Conservation (phyloP, 2,888 invertebrate species). For the Galerucella calmariensis region DNA sequence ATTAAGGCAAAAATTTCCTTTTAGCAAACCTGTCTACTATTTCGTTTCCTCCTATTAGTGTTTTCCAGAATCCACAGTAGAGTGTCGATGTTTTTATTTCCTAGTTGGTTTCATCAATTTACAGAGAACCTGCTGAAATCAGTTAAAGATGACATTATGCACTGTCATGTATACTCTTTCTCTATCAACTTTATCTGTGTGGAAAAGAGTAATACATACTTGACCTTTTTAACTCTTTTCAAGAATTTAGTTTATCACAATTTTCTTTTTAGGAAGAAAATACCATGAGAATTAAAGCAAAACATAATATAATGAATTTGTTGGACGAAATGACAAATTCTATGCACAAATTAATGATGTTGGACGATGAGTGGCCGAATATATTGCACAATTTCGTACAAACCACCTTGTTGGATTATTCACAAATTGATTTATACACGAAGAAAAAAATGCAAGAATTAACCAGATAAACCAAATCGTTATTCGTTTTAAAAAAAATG, state of each 20-base stretch:
- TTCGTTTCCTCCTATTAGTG: too few relatives aligned
- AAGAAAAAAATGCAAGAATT: constrained; percentile 73
- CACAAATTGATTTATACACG: constrained; percentile 84
- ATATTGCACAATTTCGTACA: constrained; percentile 82
- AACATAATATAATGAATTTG: constrained; percentile 75
- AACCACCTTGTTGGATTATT: constrained; percentile 81
- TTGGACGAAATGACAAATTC: constrained; percentile 81
- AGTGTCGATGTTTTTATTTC: too few relatives aligned
- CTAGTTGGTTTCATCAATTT: too few relatives aligned
- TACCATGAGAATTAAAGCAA: constrained; percentile 79
- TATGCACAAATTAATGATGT: constrained; percentile 77
- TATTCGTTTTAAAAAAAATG: not conserved
- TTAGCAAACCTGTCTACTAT: too few relatives aligned
- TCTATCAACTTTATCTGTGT: too few relatives aligned
- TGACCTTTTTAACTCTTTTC: too few relatives aligned
- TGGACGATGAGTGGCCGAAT: constrained; percentile 82
- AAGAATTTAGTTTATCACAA: not conserved
- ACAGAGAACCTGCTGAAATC: too few relatives aligned
- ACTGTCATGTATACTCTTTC: too few relatives aligned
- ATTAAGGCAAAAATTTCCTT: too few relatives aligned
- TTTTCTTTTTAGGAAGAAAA: constrained; percentile 73
- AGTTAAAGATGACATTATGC: too few relatives aligned
- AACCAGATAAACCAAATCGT: constrained; percentile 20
- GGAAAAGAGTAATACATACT: too few relatives aligned
- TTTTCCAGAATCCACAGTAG: too few relatives aligned